Conservation (phyloP, 2,797 vertebrate genomes). For the Anisognathus igniventris region DNA sequence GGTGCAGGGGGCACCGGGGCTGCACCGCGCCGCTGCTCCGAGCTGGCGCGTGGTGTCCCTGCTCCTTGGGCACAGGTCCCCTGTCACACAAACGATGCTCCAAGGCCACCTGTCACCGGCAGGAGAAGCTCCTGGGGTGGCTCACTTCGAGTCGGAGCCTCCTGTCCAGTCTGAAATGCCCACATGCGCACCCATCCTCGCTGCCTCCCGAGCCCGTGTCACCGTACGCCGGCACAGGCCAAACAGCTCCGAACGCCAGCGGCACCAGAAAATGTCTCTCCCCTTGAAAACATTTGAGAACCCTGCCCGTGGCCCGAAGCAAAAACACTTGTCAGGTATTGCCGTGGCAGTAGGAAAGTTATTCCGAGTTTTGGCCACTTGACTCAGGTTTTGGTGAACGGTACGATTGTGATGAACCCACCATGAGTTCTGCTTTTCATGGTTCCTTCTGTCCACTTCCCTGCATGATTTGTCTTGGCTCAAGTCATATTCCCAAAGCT, state of each 20-base stretch:
- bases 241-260: fast-evolving
- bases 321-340: not conserved
- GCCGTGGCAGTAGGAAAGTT: not conserved
- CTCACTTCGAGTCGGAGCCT: fast-evolving
- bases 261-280: not conserved
- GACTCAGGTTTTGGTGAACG: not conserved
- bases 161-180: not conserved
- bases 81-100: not conserved
- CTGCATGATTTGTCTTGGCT: not conserved
- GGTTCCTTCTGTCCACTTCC: not conserved
- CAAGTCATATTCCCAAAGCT: not conserved
- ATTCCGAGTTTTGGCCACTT: not conserved
- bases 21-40: not conserved
- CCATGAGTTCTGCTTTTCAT: not conserved
- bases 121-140: not conserved
- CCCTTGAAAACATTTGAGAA: not conserved
- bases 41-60: not conserved
- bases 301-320: fast-evolving
- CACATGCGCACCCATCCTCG: not conserved
- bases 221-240: not conserved
- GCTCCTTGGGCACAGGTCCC: not conserved
- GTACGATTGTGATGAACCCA: fast-evolving
- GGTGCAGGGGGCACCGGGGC: not conserved
- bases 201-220: fast-evolving
- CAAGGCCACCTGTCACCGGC: not conserved